Base-by-base conservation (phyloP, 2,888 invertebrate genomes). In the Calliopum simillimum region DNA sequence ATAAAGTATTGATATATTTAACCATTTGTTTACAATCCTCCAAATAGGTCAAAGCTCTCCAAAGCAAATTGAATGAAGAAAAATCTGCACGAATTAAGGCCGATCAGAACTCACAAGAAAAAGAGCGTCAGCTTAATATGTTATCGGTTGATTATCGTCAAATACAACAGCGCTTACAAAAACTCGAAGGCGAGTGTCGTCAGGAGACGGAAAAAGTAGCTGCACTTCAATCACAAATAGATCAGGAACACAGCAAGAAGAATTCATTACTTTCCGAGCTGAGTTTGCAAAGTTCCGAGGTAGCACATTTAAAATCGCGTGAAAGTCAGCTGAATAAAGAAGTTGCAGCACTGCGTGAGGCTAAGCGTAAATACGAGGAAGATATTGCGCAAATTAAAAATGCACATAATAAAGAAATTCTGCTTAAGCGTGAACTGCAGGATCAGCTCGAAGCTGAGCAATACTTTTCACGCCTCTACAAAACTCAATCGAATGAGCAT, bases 401-500 rank as follows among this genome's bases (percentile, higher is more conserved):
- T 77, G 88, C 89, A 69, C 88, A 90, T 68, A 90, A 91, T 68
- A 89, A 91, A 43, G 91, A 91, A 79, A 90, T 92, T 74, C 85
- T 92, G 53, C 91, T 91, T 87, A 93, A 95, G 88, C 96, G 96
- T 82, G 98, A 99, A 85, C 88, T 98, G 46, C 95, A 97, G 80
- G 97, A 97, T 77, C 97, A 97, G 84, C 87, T 98, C 68, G 98
- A 98, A 87, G 95, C 95, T 47, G 98, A 99, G 86, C 97, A 97
- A 86, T 96, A 97, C 86, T 98, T 98, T 88, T 94, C 96, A 79
- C 94, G 95, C 33, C 88, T 97, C 80, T 98, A 98, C 88, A 97
- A 97, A 88, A 96, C 94, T 33, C 97, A 98, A 86, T 93, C 94
- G 56, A 92, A 91, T 79, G 97, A 98, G 86, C 88, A 96, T 79